These are phyloP conservation scores for Chelonus insularis DNA, from an alignment of 1,140 invertebrate species.

Conservation along the genomic window DNA sequence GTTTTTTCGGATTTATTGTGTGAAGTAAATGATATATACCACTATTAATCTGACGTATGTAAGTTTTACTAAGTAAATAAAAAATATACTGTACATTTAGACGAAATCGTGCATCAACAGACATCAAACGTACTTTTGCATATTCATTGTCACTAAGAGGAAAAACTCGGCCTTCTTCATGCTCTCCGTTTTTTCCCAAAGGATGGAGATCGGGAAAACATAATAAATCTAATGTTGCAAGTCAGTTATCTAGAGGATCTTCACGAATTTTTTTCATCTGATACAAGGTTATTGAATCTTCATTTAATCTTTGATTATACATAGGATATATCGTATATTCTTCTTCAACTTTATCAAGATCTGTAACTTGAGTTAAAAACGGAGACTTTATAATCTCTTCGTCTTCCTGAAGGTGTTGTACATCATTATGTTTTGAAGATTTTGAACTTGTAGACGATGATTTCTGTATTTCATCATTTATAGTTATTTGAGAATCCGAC, in stretches of 20 bases:
- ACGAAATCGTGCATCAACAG: slow-evolving; percentile 7
- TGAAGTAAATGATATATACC: slow-evolving; percentile 36
- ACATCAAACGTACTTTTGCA: slow-evolving; percentile 19
- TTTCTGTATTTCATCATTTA: not conserved
- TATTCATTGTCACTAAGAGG: no score
- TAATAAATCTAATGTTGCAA: slow-evolving; percentile 14
- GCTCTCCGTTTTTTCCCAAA: slow-evolving; percentile 17
- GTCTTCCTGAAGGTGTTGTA: no score
- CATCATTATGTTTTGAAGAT: no score
- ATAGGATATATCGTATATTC: slow-evolving; percentile 34
- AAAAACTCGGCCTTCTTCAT: no score
- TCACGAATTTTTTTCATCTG: slow-evolving; percentile 5
- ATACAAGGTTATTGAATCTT: slow-evolving; percentile 12
- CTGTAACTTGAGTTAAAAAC: slow-evolving; percentile 24
- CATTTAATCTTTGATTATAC: slow-evolving; percentile 29
- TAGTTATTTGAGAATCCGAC: no score
- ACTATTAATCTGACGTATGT: no score
- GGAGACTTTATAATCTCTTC: not conserved
- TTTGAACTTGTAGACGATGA: not conserved
- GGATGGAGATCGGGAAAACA: slow-evolving; percentile 31
- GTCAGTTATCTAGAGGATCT: not conserved
- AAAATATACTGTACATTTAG: no score
- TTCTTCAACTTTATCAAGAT: slow-evolving; percentile 23
- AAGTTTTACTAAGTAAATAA: no score
- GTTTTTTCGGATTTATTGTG: slow-evolving; percentile 26